Conservation (phyloP, 1,140 invertebrate genomes). For the Bombus superbus region DNA sequence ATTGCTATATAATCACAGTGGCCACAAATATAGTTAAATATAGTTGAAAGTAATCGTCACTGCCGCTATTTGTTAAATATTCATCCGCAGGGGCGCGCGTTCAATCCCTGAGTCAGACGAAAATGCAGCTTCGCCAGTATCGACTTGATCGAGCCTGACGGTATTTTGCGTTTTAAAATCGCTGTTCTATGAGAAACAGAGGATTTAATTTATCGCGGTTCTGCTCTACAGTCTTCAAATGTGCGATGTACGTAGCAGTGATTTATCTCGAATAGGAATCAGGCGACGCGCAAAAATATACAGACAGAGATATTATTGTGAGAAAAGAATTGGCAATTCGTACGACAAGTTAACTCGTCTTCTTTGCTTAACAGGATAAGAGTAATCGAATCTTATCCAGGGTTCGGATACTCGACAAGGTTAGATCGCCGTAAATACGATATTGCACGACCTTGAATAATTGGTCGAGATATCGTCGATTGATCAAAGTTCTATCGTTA, state of each 20-base stretch:
- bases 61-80: too few relatives aligned
- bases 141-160: too few relatives aligned
- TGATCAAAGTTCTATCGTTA: conserved; percentile 32
- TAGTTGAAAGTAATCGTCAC: background rate
- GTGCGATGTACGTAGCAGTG: too few relatives aligned
- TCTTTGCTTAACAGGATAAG: background rate
- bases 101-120: too few relatives aligned
- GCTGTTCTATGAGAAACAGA: too few relatives aligned
- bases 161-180: too few relatives aligned
- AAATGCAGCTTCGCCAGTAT: too few relatives aligned
- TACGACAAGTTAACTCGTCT: background rate
- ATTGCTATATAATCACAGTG: background rate
- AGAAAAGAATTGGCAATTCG: background rate
- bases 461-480: conserved; percentile 35
- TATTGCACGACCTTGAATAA: conserved; percentile 30
- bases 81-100: too few relatives aligned
- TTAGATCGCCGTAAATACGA: background rate
- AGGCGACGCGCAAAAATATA: background rate
- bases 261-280: background rate
- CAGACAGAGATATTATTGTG: background rate
- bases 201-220: too few relatives aligned
- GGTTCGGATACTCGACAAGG: background rate
- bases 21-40: too few relatives aligned
- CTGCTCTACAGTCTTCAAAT: too few relatives aligned
- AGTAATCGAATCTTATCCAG: background rate